Evolutionary conservation across 1,140 invertebrate species (phyloP), one percentile per base, ranked within the genome.

Genomic region (Piezodorus guildinii): DNA sequence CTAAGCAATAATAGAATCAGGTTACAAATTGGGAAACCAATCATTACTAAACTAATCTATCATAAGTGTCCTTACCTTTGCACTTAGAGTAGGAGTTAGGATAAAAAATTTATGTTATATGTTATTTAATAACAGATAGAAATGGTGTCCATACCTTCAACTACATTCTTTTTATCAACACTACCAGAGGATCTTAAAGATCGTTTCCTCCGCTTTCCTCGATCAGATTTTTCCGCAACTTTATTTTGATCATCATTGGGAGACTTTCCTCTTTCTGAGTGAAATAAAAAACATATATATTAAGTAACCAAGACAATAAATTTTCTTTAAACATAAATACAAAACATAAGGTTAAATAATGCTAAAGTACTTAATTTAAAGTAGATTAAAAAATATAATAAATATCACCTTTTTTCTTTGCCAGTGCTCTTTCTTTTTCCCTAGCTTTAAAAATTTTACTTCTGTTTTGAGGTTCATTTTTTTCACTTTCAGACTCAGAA

Each of bases 401-500:
- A 17, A n/a, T 15, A 45, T 64, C 68, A 69, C 67, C 70, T 68
- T 69, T 75, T 66, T 71, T 71, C 46, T 70, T 73, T 67, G 71
- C 70, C 45, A 71, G 67, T 69, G 73, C 73, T 64, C 68, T 69
- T 66, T 73, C 75, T 63, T 68, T 75, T 54, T 74, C 74, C 66
- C 72, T 69, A 44, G 70, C 66, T 62, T 78, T 78, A 65, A 81
- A 81, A 63, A 80, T 77, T 65, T 81, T 81, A 25, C 76, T 74
- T 45, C 71, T 74, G 3, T 70, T 74, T 2, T 73, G 71, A 8
- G 69, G 65, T 58, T 69, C 70, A 60, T 79, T 77, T 15, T 78
- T 78, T 17, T 81, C 81, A 56, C 73, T 76, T 4, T 81, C 81
- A 0, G 77, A 78, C 0, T 77, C 77, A 1, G 77, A 77, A 51